A percentile compares a stretch with the other conserved stretches of the same genome.
phyloP scores from a whole-genome alignment of 1,140 invertebrate genomes.

The Diuraphis noxia region DNA sequence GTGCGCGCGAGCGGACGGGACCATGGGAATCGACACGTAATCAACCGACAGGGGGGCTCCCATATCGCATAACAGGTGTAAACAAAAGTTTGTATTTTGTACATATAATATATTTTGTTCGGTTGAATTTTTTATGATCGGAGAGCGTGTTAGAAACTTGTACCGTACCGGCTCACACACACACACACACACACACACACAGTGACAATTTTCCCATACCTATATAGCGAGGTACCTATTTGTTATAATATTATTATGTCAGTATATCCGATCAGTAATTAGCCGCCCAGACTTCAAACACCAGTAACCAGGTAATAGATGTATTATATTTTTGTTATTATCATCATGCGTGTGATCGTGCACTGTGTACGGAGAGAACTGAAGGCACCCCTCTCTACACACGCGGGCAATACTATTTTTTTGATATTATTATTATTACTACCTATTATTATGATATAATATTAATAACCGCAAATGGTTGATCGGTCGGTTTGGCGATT shows the following conservation, averaged over 20 bases:
- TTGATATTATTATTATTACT: not conserved
- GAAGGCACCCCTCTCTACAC: too few species aligned
- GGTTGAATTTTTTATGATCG: not conserved
- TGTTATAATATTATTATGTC: not conserved
- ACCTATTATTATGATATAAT: not conserved
- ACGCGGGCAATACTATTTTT: too few species aligned
- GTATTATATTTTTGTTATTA: not conserved
- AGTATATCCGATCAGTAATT: not conserved
- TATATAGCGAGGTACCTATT: too few species aligned
- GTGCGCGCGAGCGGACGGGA: not conserved
- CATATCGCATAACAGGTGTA: conserved; percentile 37
- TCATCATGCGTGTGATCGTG: not conserved
- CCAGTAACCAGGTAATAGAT: not conserved
- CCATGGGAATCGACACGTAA: conserved; percentile 47
- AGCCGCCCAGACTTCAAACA: not conserved
- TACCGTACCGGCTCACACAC: not conserved
- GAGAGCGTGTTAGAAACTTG: not conserved
- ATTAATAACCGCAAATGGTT: not conserved
- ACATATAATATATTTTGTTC: not conserved
- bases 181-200: too few species aligned
- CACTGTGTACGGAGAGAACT: too few species aligned
- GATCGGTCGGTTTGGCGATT: not conserved
- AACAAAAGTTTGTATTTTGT: conserved; percentile 45
- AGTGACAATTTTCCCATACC: not conserved
- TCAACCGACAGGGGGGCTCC: not conserved